Conservation (phyloP, 2,888 invertebrate genomes). For the Chorisops tibialis region DNA sequence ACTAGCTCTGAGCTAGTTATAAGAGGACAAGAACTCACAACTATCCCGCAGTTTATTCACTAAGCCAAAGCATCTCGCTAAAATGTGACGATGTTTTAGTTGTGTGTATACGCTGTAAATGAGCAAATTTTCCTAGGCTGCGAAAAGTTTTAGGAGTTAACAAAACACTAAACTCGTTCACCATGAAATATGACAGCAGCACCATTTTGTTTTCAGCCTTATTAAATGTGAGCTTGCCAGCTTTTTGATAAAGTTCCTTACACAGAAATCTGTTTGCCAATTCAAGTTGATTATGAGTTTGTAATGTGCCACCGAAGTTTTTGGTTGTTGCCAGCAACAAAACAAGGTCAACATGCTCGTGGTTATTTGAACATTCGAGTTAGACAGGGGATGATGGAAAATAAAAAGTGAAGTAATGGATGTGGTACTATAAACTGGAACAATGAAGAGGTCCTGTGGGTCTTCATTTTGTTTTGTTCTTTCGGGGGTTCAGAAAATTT, state of each 20-base stretch:
- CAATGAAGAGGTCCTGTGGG: too few relatives aligned
- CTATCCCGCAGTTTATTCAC: neutral
- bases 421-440: too few relatives aligned
- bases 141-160: conserved; percentile 12
- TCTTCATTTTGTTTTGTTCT: too few relatives aligned
- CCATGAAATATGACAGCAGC: conserved; percentile 12
- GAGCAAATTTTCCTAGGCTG: neutral
- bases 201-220: neutral
- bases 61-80: neutral
- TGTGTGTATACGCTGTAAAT: conserved; percentile 2
- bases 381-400: too few relatives aligned
- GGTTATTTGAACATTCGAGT: too few relatives aligned
- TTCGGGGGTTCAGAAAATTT: too few relatives aligned
- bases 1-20: neutral
- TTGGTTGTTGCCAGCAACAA: too few relatives aligned
- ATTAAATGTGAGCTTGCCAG: neutral
- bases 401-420: too few relatives aligned
- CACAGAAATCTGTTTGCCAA: conserved; percentile 3
- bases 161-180: conserved; percentile 16
- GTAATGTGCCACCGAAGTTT: neutral
- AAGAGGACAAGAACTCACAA: neutral
- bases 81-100: conserved; percentile 7
- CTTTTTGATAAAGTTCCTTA: neutral
- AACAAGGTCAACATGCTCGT: too few relatives aligned
- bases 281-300: neutral